These are phyloP conservation scores for Dendrolimus houi DNA, from an alignment of 2,888 invertebrate species.

Conservation along the genomic window DNA sequence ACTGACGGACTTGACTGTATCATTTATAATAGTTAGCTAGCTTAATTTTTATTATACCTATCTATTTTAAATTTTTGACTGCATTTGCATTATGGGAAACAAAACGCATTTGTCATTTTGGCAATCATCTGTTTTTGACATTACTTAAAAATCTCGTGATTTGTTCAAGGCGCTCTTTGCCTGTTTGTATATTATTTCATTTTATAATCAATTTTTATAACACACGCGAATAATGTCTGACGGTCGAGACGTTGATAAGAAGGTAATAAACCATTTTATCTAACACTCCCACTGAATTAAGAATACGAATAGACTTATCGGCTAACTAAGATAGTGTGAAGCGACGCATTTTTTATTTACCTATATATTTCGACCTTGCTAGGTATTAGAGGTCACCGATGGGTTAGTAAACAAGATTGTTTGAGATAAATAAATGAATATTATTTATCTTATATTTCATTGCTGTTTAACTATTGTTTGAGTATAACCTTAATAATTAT, in stretches of 20 bases:
- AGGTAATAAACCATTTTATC: slow-evolving; percentile 51
- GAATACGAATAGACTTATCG: background rate
- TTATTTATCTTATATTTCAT: background rate
- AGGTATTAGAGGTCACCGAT: slow-evolving; percentile 42
- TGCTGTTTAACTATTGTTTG: background rate
- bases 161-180: too few relatives aligned
- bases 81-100: too few relatives aligned
- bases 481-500: too few relatives aligned
- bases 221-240: slow-evolving; percentile 46
- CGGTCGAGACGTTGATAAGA: slow-evolving; percentile 48
- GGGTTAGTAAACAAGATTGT: slow-evolving; percentile 10
- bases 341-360: slow-evolving; percentile 32
- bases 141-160: background rate
- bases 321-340: background rate
- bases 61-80: too few relatives aligned
- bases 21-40: too few relatives aligned
- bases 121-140: slow-evolving; percentile 28
- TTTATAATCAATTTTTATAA: slow-evolving; percentile 22
- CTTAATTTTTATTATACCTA: too few relatives aligned
- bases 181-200: too few relatives aligned
- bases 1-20: too few relatives aligned
- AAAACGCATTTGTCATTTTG: slow-evolving; percentile 11
- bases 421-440: slow-evolving; percentile 10
- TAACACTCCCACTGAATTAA: background rate
- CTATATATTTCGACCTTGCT: slow-evolving; percentile 50